Evolutionary conservation across 1,140 invertebrate genomes (phyloP), one percentile per base, ranked within the genome.

Genomic region (Drosophila rhopaloa): DNA sequence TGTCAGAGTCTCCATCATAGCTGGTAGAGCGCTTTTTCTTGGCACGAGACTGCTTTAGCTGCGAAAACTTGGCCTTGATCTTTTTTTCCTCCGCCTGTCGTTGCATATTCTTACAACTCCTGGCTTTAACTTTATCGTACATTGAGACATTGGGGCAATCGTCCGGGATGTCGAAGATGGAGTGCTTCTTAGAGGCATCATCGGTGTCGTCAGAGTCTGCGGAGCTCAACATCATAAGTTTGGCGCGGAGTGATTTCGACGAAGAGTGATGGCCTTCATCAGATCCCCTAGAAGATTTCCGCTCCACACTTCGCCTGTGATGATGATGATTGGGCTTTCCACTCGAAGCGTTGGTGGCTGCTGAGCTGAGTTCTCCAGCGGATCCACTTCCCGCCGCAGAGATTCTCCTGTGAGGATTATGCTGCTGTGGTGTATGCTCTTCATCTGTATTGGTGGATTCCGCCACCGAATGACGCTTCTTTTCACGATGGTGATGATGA

Each of bases 81-180:
- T 96, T 96, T 92, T 97, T 97, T 93, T 97, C 96, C 92, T 98
- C 96, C 88, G 98, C 97, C 79, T 97, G 95, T 91, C 97, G 97
- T 92, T 97, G 96, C 96, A 97, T 97, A 88, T 97, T 97, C 91
- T 97, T 97, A 59, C 96, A 98, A 27, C 97, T 98, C 44, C 98
- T 95, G 4, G 98, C 97, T 93, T 99, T 99, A 0, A 99, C 98
- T 93, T 99, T 99, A 91, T 99, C 98, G 92, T 99, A 99, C 98
- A 99, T 99, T 37, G 98, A 99, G 65, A 98, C 97, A 90, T 98
- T 98, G 4, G 97, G 97, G 70, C 96, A 97, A 81, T 98, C 97
- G 82, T 97, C 96, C 24, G 97, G 95, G 65, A 97, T 97, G 90
- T 98, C 97, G 92, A 97, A 98, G 76, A 97, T 97, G n/a, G 97